These are phyloP conservation scores for Phoebastria nigripes DNA, from an alignment of 2,797 vertebrate genomes.

Conservation along the genomic window DNA sequence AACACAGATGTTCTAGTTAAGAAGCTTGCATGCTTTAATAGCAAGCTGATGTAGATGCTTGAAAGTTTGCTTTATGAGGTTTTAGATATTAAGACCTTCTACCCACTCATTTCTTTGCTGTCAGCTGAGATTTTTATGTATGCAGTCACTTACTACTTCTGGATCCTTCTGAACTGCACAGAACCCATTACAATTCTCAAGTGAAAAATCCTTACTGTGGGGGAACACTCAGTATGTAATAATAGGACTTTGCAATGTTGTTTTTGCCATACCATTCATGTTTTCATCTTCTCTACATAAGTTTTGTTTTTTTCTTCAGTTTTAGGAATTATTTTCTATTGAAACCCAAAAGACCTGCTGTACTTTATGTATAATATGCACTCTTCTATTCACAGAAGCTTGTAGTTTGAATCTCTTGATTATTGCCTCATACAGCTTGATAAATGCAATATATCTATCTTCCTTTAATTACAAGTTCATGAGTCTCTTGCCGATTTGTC, in stretches of 20 bases:
- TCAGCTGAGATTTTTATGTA: background rate
- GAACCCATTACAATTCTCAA: background rate
- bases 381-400: background rate
- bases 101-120: background rate
- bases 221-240: background rate
- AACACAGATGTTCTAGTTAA: background rate
- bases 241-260: background rate
- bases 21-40: background rate
- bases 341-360: background rate
- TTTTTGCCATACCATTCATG: background rate
- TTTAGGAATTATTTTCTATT: background rate
- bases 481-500: background rate
- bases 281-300: background rate
- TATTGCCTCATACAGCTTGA: background rate
- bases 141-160: background rate
- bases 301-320: background rate
- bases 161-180: background rate
- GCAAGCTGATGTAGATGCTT: background rate
- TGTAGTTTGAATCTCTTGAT: background rate
- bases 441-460: background rate
- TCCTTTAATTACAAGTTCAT: background rate
- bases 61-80: background rate
- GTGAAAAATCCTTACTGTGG: background rate
- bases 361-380: background rate
- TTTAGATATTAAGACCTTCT: background rate